Conservation (phyloP, 2,888 invertebrate genomes). For the Scaptodrosophila latifasciaeformis region DNA sequence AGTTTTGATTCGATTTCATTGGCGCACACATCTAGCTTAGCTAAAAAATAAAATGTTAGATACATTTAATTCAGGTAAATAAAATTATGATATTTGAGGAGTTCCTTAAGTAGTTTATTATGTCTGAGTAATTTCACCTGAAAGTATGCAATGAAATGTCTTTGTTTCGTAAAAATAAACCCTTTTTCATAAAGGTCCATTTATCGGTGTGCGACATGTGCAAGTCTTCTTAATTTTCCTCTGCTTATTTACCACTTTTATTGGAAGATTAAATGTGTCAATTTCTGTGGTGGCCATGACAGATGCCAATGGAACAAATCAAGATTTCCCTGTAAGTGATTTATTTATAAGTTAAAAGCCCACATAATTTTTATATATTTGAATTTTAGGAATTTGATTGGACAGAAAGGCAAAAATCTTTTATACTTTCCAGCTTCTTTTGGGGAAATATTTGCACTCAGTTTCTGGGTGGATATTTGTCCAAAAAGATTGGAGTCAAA, state of each 20-base stretch:
- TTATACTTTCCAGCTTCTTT: conserved; percentile 84
- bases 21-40: no score
- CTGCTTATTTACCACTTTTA: conserved; percentile 79
- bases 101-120: no score
- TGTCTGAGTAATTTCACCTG: no score
- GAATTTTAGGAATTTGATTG: conserved; percentile 69
- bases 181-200: conserved; percentile 71
- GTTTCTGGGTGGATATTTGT: conserved; percentile 82
- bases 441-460: conserved; percentile 84
- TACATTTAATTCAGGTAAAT: no score
- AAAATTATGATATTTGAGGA: no score
- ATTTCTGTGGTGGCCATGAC: conserved; percentile 86
- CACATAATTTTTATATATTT: not conserved
- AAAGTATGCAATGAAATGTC: not conserved
- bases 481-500: conserved; percentile 82
- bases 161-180: no score
- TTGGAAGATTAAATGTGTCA: conserved; percentile 81
- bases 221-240: conserved; percentile 80
- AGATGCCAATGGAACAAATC: conserved; percentile 75
- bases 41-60: no score
- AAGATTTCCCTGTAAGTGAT: conserved; percentile 75
- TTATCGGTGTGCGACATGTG: conserved; percentile 79
- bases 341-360: conserved; percentile 8
- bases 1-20: no score
- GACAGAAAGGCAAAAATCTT: conserved; percentile 77